Evolutionary conservation across 1,140 invertebrate genomes (phyloP).

Genomic region (Drosophila athabasca): DNA sequence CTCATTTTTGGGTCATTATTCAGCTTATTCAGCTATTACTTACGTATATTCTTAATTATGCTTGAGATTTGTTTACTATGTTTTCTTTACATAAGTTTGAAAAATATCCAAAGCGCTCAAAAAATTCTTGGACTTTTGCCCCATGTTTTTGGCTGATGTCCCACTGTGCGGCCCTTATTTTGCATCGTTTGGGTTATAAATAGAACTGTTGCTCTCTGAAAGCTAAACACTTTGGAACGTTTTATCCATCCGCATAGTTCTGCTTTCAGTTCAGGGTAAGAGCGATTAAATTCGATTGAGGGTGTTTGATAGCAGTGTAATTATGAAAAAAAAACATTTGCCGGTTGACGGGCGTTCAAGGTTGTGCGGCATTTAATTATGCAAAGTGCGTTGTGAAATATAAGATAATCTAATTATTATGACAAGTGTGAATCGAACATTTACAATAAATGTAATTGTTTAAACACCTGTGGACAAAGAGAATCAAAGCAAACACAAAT

Average conservation of each 20-base stretch:
- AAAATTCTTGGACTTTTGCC: no score
- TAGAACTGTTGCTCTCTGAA: no score
- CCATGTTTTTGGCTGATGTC: no score
- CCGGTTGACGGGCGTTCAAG: slow-evolving; percentile 3
- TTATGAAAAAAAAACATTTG: background rate
- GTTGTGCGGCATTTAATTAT: background rate
- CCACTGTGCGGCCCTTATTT: no score
- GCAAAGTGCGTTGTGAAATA: background rate
- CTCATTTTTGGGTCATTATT: no score
- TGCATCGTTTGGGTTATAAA: no score
- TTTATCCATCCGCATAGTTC: slow-evolving; percentile 27
- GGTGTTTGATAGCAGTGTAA: background rate
- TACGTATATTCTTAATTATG: no score
- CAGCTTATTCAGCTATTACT: no score
- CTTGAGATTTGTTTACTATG: no score
- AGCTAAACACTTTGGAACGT: no score
- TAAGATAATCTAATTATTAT: background rate
- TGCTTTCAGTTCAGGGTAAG: slow-evolving; percentile 31
- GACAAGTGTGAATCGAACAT: background rate
- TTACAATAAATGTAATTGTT: slow-evolving; percentile 17
- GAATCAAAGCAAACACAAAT: background rate
- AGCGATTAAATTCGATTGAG: background rate
- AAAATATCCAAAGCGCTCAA: no score
- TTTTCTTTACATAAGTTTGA: no score
- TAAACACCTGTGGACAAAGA: slow-evolving; percentile 1